phyloP scores from a whole-genome alignment of 35 echinoderm and acorn worm species.

The Strongylocentrotus purpuratus region DNA sequence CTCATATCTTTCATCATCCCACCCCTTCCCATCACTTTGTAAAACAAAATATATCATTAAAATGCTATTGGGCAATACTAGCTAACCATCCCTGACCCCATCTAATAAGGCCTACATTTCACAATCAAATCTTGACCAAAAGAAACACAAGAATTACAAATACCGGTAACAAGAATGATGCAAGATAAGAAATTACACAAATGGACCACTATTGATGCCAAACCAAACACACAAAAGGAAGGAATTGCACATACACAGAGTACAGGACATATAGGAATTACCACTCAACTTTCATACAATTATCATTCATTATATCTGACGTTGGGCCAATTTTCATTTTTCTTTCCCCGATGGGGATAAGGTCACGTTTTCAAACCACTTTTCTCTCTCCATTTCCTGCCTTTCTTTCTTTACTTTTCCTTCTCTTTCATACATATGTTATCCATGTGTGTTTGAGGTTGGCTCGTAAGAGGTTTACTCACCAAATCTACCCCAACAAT shows the following conservation, averaged over 20 bases:
- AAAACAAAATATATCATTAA: no score
- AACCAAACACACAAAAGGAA: background rate
- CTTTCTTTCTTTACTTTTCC: background rate
- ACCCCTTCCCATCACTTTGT: no score
- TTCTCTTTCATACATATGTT: background rate
- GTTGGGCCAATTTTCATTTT: background rate
- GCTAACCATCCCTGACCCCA: background rate
- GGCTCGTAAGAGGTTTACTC: background rate
- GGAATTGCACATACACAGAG: background rate
- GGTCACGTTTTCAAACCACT: background rate
- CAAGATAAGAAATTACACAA: background rate
- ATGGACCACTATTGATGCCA: background rate
- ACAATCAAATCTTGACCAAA: background rate
- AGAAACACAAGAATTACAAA: background rate
- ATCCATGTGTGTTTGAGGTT: background rate
- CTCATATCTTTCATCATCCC: no score
- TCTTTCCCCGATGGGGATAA: background rate
- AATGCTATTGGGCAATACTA: background rate
- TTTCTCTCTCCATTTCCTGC: background rate
- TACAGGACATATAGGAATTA: background rate
- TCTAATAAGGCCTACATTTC: background rate
- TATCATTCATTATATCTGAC: background rate
- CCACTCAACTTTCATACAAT: background rate
- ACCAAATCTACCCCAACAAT: slow-evolving; percentile 14
- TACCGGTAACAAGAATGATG: background rate